phyloP scores from a whole-genome alignment of 2,888 invertebrate species.

The Diloba caeruleocephala region DNA sequence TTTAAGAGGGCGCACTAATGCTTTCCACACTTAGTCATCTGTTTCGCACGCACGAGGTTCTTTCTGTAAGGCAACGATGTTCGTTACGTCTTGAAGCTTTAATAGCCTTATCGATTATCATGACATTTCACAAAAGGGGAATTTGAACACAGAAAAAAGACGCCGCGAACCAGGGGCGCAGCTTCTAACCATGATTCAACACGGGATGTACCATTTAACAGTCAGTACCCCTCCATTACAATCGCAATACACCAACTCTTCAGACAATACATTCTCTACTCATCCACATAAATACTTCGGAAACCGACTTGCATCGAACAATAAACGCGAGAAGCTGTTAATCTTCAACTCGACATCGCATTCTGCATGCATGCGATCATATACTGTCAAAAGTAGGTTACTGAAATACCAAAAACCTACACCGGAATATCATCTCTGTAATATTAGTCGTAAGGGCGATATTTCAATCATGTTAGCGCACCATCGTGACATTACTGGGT shows the following conservation, averaged over 20 bases:
- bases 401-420: slow-evolving; percentile 49
- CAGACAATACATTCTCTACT: slow-evolving; percentile 12
- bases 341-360: slow-evolving; percentile 38
- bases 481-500: slow-evolving; percentile 67
- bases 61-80: no score
- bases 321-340: slow-evolving; percentile 33
- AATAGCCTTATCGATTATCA: no score
- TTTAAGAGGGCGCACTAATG: no score
- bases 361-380: slow-evolving; percentile 51
- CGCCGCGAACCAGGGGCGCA: no score
- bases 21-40: no score
- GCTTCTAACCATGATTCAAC: no score
- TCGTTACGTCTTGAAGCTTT: no score
- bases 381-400: slow-evolving; percentile 53
- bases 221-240: background rate
- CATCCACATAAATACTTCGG: slow-evolving; percentile 45
- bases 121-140: no score
- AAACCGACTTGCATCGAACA: slow-evolving; percentile 28
- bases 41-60: no score
- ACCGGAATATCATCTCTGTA: slow-evolving; percentile 29
- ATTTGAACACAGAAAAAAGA: no score
- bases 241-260: slow-evolving; percentile 6
- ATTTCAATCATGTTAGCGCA: slow-evolving; percentile 15
- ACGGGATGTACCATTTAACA: no score
- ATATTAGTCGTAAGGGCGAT: slow-evolving; percentile 12